A percentile compares a stretch with the other conserved stretches of the same genome.
These are phyloP conservation scores for Colius striatus DNA, from an alignment of 2,113 vertebrate species.

Conservation along the genomic window DNA sequence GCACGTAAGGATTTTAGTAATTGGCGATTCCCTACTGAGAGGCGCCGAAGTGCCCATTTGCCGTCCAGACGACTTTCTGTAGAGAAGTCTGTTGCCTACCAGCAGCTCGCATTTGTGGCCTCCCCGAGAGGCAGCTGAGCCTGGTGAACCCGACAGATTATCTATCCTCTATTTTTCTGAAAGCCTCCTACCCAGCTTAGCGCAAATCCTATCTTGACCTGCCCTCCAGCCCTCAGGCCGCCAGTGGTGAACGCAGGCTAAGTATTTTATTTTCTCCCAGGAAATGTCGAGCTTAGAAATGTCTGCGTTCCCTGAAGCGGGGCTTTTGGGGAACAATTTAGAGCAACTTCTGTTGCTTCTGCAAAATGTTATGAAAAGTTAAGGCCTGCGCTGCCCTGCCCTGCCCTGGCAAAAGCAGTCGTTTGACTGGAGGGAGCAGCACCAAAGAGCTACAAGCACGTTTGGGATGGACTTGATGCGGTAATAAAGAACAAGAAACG, in stretches of 20 bases:
- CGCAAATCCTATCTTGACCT: no score
- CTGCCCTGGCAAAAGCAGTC: background rate
- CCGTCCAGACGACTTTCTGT: no score
- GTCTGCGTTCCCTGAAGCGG: background rate
- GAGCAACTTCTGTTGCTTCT: background rate
- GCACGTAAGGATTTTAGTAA: no score
- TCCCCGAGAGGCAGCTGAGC: no score
- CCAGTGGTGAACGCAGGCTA: background rate
- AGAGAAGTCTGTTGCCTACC: no score
- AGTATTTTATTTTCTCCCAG: background rate
- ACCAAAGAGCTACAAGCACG: no score
- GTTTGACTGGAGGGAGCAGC: no score
- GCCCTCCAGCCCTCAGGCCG: background rate
- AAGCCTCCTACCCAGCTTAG: background rate
- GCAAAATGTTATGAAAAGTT: background rate
- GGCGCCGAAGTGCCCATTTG: fast-evolving
- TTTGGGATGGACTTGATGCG: no score
- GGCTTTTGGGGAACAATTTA: background rate
- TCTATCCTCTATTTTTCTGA: background rate
- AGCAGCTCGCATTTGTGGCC: no score
- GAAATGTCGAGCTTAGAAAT: background rate
- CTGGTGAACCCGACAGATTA: no score
- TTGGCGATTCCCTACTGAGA: background rate
- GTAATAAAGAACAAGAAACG: no score
- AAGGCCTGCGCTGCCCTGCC: background rate